Evolutionary conservation across 2,888 invertebrate genomes (phyloP).

Genomic region (Pyrgus malvae): DNA sequence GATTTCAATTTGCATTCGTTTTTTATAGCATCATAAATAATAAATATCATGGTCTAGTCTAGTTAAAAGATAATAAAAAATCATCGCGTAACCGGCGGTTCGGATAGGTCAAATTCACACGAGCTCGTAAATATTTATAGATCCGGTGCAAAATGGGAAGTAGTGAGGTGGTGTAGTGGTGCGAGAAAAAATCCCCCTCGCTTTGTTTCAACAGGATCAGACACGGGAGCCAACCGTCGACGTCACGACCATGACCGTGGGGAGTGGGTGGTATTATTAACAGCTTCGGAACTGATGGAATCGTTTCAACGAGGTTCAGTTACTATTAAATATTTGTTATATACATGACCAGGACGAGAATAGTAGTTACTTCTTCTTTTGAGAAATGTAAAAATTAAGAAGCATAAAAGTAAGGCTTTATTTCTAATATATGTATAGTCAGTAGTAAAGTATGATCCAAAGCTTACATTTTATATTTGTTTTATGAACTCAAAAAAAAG

Average conservation of each 20-base stretch:
- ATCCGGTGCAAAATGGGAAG: slow-evolving; percentile 58
- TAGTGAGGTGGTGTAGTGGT: slow-evolving; percentile 25
- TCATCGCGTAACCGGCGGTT: background rate
- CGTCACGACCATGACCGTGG: slow-evolving; percentile 1
- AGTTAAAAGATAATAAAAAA: background rate
- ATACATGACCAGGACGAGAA: too few species aligned
- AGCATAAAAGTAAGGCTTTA: too few species aligned
- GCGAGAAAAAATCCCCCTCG: slow-evolving; percentile 52
- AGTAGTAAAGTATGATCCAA: too few species aligned
- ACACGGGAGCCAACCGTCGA: slow-evolving; percentile 20
- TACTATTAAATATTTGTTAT: too few species aligned
- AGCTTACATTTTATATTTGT: too few species aligned
- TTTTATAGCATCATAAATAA: background rate
- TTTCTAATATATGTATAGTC: too few species aligned
- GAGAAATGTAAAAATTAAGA: too few species aligned
- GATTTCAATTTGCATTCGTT: too few species aligned
- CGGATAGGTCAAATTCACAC: slow-evolving; percentile 56
- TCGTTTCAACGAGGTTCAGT: background rate
- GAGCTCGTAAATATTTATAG: slow-evolving; percentile 60
- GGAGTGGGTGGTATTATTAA: slow-evolving; percentile 13
- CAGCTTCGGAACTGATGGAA: background rate
- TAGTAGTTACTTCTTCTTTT: too few species aligned
- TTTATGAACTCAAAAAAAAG: too few species aligned
- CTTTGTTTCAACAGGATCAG: slow-evolving; percentile 52
- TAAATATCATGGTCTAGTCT: too few species aligned